Conservation (phyloP, 2,888 invertebrate genomes). For the Aelia acuminata region DNA sequence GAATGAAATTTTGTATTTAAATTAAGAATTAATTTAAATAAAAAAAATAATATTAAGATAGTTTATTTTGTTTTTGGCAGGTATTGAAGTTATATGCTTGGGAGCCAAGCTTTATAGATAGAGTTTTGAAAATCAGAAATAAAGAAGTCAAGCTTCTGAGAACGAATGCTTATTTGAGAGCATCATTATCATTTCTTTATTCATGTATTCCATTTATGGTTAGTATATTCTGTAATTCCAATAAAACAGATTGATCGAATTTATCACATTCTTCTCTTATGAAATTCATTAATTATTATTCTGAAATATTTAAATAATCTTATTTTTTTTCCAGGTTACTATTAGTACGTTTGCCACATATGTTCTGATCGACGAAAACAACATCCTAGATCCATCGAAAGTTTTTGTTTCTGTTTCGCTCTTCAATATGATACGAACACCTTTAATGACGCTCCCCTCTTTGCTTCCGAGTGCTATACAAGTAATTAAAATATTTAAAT, state of each 20-base stretch:
- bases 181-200: constrained; percentile 75
- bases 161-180: constrained; percentile 73
- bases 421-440: constrained; percentile 95
- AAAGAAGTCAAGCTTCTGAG: constrained; percentile 74
- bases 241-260: neutral
- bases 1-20: no score
- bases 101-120: constrained; percentile 75
- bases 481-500: constrained; percentile 67
- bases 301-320: neutral
- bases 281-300: neutral
- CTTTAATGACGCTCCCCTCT: constrained; percentile 96
- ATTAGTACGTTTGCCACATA: constrained; percentile 91
- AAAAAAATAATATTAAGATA: no score
- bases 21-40: constrained; percentile 68
- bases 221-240: constrained; percentile 63
- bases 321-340: constrained; percentile 68
- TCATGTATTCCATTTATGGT: constrained; percentile 76
- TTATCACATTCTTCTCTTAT: neutral
- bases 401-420: constrained; percentile 93
- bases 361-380: constrained; percentile 86
- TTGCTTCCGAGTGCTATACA: constrained; percentile 75
- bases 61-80: constrained; percentile 66
- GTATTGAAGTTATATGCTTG: constrained; percentile 76
- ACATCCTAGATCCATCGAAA: constrained; percentile 88
- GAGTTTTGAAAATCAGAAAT: constrained; percentile 73